Evolutionary conservation across 2,888 invertebrate genomes (phyloP).

Genomic region (Zaprionus bogoriensis): DNA sequence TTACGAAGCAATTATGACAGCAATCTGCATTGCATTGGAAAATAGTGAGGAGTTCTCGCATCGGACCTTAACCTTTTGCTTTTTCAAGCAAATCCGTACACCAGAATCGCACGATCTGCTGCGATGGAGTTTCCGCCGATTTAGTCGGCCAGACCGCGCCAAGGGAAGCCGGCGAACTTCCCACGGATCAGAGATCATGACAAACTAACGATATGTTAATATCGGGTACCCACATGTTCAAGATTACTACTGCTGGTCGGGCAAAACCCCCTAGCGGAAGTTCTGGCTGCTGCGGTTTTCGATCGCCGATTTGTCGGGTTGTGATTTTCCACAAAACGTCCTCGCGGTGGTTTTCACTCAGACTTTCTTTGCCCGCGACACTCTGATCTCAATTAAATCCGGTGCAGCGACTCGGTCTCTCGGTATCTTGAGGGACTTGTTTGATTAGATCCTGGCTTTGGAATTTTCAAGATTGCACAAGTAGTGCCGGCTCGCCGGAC

Average conservation of each 20-base stretch:
- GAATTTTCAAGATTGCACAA: constrained; percentile 76
- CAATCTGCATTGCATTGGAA: no score
- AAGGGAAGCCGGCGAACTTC: constrained; percentile 33
- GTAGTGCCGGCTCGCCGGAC: constrained; percentile 35
- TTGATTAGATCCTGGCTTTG: constrained; percentile 72
- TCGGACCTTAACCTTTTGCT: constrained; percentile 27
- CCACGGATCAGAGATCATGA: constrained; percentile 52
- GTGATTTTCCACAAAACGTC: constrained; percentile 67
- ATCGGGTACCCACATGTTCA: constrained; percentile 66
- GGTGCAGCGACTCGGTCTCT: constrained; percentile 18
- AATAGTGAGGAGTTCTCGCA: no score
- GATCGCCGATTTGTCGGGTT: constrained; percentile 43
- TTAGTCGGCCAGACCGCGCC: constrained; percentile 13
- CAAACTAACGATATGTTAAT: constrained; percentile 72
- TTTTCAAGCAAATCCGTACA: constrained; percentile 39
- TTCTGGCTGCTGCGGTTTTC: constrained; percentile 47
- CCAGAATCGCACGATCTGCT: neutral
- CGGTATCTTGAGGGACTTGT: constrained; percentile 57
- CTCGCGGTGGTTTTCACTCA: neutral
- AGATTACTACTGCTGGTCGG: constrained; percentile 56
- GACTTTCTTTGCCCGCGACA: neutral
- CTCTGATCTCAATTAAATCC: constrained; percentile 76
- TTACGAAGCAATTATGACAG: constrained; percentile 75
- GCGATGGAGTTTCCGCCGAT: constrained; percentile 63
- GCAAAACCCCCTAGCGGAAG: constrained; percentile 71